Evolutionary conservation across 2,113 vertebrate species (phyloP), one percentile per base, ranked within the genome.

Genomic region (Zosterops hypoxanthus): DNA sequence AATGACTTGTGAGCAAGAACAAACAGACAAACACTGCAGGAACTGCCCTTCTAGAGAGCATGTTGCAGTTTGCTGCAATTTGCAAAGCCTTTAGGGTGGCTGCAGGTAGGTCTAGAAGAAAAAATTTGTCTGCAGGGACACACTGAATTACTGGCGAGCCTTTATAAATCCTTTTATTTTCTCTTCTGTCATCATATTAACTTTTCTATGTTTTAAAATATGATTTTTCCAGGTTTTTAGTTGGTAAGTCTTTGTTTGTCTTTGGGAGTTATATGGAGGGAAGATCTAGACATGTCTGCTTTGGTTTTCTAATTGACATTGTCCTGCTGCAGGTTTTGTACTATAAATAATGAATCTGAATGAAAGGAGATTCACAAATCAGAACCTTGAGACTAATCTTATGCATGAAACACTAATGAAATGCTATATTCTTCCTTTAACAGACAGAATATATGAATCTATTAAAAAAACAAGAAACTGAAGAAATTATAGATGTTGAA

Each of bases 401-500:
- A 31, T n/a, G 29, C 33, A 73, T 55, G 14, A 88, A 90, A 86
- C 9, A 47, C 60, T 95, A 93, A 96, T n/a, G 2, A 88, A 80
- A 66, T 70, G 1, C 73, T 68, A 88, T 83, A 20, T 88, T 93
- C 31, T 95, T 90, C 20, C 20, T 88, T 95, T 81, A 66, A 81
- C 14, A 97, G 96, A 3, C 2, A 57, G 68, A 93, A 44, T 11
- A 69, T 56, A 25, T 16, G 6, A 36, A 55, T 70, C 16, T 17
- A 47, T 26, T 83, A 16, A 59, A 12, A 47, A 66, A 63, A 0
- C 3, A 56, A 23, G 86, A 50, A 93, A 61, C 29, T 31, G 95
- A 95, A 96, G 94, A 96, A 72, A 44, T 41, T 46, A 36, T 53
- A 79, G 1, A 50, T 47, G 34, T 86, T 81, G 92, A 97, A 88